phyloP scores from a whole-genome alignment of 2,113 vertebrate genomes.

The Thryonomys swinderianus region DNA sequence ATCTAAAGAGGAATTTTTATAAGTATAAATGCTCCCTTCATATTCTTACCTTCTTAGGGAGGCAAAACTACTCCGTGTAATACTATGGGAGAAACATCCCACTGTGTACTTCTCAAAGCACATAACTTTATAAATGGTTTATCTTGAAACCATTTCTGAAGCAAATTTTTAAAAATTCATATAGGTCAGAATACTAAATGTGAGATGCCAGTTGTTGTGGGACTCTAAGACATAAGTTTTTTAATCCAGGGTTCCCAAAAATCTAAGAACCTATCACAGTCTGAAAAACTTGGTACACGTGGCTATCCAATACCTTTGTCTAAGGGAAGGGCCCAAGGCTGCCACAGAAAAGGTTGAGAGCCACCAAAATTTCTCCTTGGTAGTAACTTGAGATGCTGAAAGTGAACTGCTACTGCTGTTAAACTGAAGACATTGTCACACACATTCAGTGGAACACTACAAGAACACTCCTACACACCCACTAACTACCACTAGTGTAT shows the following conservation, averaged over 20 bases:
- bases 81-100: not conserved
- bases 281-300: not conserved
- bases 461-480: not conserved
- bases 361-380: not conserved
- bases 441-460: not conserved
- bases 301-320: not conserved
- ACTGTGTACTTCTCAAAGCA: conserved; percentile 18
- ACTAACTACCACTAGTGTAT: not conserved
- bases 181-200: conserved; percentile 2
- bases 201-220: not conserved
- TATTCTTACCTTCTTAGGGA: not conserved
- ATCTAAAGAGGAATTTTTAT: not conserved
- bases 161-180: not conserved
- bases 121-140: not conserved
- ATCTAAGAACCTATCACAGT: not conserved
- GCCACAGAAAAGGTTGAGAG: not conserved
- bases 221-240: conserved; percentile 18
- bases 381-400: conserved; percentile 6
- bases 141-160: not conserved
- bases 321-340: not conserved
- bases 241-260: not conserved
- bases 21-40: conserved; percentile 26
- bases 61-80: not conserved
- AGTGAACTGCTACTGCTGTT: not conserved
- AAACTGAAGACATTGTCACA: not conserved